Evolutionary conservation across 2,797 vertebrate species (phyloP), one percentile per base, ranked within the genome.

Genomic region (Eulemur coronatus): DNA sequence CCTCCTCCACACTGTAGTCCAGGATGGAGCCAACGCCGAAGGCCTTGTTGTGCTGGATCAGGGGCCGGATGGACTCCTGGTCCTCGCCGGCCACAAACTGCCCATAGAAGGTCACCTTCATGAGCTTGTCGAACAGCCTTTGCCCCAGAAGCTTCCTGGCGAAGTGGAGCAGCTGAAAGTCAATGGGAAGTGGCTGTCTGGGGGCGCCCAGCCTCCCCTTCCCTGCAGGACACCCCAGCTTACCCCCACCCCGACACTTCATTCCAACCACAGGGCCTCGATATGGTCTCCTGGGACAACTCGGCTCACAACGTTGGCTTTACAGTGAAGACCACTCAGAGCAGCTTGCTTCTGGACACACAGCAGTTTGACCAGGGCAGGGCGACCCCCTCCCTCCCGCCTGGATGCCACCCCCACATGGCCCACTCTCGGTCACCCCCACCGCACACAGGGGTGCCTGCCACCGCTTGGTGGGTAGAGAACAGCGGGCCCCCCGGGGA

Each of bases 81-180:
- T 99, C 99, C 96, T 99, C 99, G 0, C 99, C 99, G 0, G 99
- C 99, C 96, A 99, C 99, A 97, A 99, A 99, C 97, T 99, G 99
- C 15, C 99, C 99, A 0, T 99, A 99, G 98, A 99, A 99, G 30
- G 99, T 99, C 99, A 99, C 99, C 98, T 99, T 99, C 99, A 99
- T 99, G 81, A 99, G 84, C 91, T 95, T 98, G 93, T 99, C 99
- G 50, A 99, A 99, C 63, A 99, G 92, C 96, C 97, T 84, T 98
- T 99, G 98, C 1, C 99, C 99, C 28, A 99, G 91, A 43, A 99
- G 5, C 90, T 98, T 99, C 98, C 97, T 99, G 94, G 98, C 97
- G 18, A 99, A 89, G 14, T 97, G 98, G 96, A 99, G 99, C 94
- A 99, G 84, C 99, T 99, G 89, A 17, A 96, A 96, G 84, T 30